Evolutionary conservation across 1,140 invertebrate species (phyloP).

Genomic region (Neodiprion virginianus): DNA sequence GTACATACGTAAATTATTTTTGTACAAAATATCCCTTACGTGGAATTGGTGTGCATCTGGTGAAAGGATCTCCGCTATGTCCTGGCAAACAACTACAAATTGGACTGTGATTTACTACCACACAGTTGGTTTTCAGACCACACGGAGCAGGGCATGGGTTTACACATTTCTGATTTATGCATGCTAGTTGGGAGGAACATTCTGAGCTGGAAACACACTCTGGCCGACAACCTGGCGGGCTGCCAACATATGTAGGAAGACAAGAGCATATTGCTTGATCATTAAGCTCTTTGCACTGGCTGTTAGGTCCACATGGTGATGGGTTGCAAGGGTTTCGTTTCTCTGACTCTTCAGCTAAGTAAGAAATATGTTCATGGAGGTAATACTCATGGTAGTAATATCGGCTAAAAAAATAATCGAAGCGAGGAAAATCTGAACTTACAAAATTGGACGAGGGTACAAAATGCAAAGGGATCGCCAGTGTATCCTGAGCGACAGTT

Average conservation of each 20-base stretch:
- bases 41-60: slow-evolving; percentile 59
- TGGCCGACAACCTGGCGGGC: slow-evolving; percentile 63
- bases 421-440: neutral
- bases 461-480: slow-evolving; percentile 75
- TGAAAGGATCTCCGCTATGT: slow-evolving; percentile 67
- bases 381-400: neutral
- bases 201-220: slow-evolving; percentile 62
- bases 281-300: slow-evolving; percentile 60
- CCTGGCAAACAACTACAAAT: slow-evolving; percentile 64
- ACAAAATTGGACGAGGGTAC: slow-evolving; percentile 44
- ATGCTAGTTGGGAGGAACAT: slow-evolving; percentile 58
- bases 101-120: slow-evolving; percentile 65
- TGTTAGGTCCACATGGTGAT: slow-evolving; percentile 66
- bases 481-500: slow-evolving; percentile 70
- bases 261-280: slow-evolving; percentile 63
- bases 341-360: slow-evolving; percentile 36
- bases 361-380: slow-evolving; percentile 21
- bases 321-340: slow-evolving; percentile 61
- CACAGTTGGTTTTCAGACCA: slow-evolving; percentile 60
- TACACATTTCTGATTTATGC: slow-evolving; percentile 61
- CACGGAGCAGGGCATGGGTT: slow-evolving; percentile 64
- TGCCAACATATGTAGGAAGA: slow-evolving; percentile 59
- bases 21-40: slow-evolving; percentile 41
- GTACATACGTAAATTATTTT: neutral
- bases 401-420: neutral